These are phyloP conservation scores for Chelonus formosanus DNA, from an alignment of 2,888 invertebrate species.

Conservation along the genomic window DNA sequence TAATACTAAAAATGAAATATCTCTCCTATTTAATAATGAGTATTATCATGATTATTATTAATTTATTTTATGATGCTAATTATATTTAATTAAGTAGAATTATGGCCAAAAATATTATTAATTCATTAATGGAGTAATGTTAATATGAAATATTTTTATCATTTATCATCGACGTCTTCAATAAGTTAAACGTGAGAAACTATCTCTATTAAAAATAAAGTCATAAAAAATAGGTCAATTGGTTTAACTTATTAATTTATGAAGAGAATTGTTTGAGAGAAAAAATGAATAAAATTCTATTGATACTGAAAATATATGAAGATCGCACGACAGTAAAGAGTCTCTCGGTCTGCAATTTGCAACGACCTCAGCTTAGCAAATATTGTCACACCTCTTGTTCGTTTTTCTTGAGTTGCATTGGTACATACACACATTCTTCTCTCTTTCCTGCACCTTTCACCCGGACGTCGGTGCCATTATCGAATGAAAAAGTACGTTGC, in stretches of 20 bases:
- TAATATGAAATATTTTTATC: not conserved
- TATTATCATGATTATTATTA: no score
- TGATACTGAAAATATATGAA: conserved; percentile 31
- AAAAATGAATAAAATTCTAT: not conserved
- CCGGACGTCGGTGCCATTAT: conserved; percentile 25
- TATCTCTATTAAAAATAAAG: no score
- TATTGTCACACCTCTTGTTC: conserved; percentile 47
- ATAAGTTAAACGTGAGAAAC: not conserved
- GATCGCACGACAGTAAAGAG: conserved; percentile 23
- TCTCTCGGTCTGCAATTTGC: conserved; percentile 1
- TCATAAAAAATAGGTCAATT: no score
- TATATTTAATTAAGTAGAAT: not conserved
- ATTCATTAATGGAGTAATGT: not conserved
- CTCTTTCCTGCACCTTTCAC: conserved; percentile 14
- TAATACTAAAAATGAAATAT: no score
- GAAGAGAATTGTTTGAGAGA: no score
- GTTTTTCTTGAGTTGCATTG: conserved; percentile 21
- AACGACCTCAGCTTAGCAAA: conserved; percentile 36
- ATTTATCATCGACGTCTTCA: not conserved
- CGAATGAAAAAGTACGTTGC: conserved; percentile 24
- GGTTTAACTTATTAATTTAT: no score
- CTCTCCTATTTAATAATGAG: no score
- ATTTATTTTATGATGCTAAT: not conserved
- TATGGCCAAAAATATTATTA: not conserved
- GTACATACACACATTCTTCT: conserved; percentile 3